These are phyloP conservation scores for Hylaeus volcanicus DNA, from an alignment of 1,140 invertebrate genomes.

Conservation along the genomic window DNA sequence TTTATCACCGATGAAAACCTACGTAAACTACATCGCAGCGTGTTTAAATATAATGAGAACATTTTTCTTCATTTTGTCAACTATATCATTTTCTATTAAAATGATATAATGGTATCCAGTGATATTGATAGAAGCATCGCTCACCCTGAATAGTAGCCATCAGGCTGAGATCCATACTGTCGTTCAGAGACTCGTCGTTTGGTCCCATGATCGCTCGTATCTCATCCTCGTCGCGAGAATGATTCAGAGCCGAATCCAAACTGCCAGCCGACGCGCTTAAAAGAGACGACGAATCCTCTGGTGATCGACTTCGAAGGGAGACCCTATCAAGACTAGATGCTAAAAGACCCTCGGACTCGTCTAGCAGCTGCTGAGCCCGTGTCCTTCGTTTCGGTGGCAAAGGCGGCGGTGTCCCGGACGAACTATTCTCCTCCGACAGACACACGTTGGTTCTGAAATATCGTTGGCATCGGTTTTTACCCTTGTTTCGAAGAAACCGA, in stretches of 20 bases:
- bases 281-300: conserved; percentile 85
- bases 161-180: conserved; percentile 79
- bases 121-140: background rate
- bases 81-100: no score
- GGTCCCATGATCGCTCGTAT: conserved; percentile 84
- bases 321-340: conserved; percentile 83
- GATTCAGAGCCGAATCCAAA: conserved; percentile 91
- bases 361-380: conserved; percentile 78
- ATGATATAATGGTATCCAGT: no score
- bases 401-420: conserved; percentile 82
- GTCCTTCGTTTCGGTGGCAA: conserved; percentile 88
- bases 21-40: no score
- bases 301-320: conserved; percentile 84
- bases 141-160: conserved; percentile 79
- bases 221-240: conserved; percentile 88
- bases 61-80: no score
- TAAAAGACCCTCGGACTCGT: conserved; percentile 80
- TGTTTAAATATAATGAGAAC: no score
- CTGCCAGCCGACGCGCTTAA: conserved; percentile 89
- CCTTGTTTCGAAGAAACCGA: background rate
- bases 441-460: conserved; percentile 70
- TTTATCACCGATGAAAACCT: no score
- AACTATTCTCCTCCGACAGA: conserved; percentile 75
- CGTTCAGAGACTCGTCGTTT: conserved; percentile 79
- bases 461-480: conserved; percentile 14